These are phyloP conservation scores for Xenopus laevis DNA, from an alignment of 2,113 vertebrate species.

Conservation along the genomic window DNA sequence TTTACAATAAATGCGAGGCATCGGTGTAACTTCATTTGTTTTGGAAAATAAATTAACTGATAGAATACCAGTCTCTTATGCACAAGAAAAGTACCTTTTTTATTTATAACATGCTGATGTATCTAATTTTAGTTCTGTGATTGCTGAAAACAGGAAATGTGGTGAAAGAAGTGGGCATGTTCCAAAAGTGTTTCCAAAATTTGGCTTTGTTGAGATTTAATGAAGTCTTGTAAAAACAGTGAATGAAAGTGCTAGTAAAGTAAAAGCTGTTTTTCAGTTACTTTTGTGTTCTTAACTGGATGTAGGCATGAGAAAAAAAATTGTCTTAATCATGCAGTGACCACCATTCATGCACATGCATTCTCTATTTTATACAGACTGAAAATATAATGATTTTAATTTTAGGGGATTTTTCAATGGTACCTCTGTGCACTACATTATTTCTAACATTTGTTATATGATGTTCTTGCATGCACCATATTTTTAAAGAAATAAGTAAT, in stretches of 20 bases:
- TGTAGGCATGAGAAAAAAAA: too few species aligned
- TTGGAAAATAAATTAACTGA: slow-evolving; percentile 28
- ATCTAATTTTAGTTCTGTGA: slow-evolving; percentile 68
- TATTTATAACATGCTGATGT: slow-evolving; percentile 34
- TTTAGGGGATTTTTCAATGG: too few species aligned
- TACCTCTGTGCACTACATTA: too few species aligned
- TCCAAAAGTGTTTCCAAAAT: slow-evolving; percentile 73
- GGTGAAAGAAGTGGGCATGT: slow-evolving; percentile 68
- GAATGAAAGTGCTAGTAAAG: slow-evolving; percentile 25
- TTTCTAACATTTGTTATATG: too few species aligned
- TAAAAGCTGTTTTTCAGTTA: neutral
- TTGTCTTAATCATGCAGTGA: too few species aligned
- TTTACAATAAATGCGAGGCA: slow-evolving; percentile 34
- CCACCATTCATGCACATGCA: too few species aligned
- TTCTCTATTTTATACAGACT: too few species aligned
- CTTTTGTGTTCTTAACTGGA: too few species aligned
- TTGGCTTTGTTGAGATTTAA: slow-evolving; percentile 49
- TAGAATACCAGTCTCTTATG: neutral
- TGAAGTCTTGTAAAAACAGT: neutral
- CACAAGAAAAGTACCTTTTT: slow-evolving; percentile 29
- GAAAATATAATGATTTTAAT: too few species aligned
- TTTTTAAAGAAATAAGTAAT: too few species aligned
- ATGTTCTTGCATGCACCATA: too few species aligned
- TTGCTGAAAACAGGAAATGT: slow-evolving; percentile 79
- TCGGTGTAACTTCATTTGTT: slow-evolving; percentile 15